These are phyloP conservation scores for Camponotus pennsylvanicus DNA, from an alignment of 1,140 invertebrate species.

Conservation along the genomic window DNA sequence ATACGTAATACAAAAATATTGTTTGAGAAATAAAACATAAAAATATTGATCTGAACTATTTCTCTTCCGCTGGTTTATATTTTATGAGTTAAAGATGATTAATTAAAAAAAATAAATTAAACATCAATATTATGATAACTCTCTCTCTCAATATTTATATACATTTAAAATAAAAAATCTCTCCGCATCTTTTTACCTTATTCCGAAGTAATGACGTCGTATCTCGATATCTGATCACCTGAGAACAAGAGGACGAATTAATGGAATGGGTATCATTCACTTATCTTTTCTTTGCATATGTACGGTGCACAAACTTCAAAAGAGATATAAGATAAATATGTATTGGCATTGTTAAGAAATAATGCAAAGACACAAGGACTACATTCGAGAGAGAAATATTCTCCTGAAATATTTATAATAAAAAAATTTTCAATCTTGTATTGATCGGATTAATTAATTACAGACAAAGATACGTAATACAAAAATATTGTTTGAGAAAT, in stretches of 20 bases:
- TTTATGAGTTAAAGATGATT: not conserved
- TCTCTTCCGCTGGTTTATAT: not conserved
- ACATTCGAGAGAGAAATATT: not conserved
- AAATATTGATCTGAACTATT: too few species aligned
- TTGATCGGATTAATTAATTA: not conserved
- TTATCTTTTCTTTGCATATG: not conserved
- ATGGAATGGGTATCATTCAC: conserved; percentile 36
- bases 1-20: not conserved
- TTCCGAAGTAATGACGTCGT: conserved; percentile 27
- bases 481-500: too few species aligned
- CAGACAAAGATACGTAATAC: too few species aligned
- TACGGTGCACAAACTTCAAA: not conserved
- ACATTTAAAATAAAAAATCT: too few species aligned
- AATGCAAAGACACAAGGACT: not conserved
- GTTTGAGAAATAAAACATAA: too few species aligned
- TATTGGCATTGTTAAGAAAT: not conserved
- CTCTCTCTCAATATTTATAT: too few species aligned
- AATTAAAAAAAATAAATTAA: too few species aligned
- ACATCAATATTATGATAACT: too few species aligned
- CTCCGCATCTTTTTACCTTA: conserved; percentile 38
- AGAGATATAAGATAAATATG: not conserved
- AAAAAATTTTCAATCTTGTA: not conserved
- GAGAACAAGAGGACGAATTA: conserved; percentile 39
- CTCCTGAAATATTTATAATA: not conserved
- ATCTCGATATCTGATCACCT: conserved; percentile 39